A percentile compares a stretch with the other conserved stretches of the same genome.
These are phyloP conservation scores for Manduca sexta DNA, from an alignment of 1,140 invertebrate species.

Conservation along the genomic window DNA sequence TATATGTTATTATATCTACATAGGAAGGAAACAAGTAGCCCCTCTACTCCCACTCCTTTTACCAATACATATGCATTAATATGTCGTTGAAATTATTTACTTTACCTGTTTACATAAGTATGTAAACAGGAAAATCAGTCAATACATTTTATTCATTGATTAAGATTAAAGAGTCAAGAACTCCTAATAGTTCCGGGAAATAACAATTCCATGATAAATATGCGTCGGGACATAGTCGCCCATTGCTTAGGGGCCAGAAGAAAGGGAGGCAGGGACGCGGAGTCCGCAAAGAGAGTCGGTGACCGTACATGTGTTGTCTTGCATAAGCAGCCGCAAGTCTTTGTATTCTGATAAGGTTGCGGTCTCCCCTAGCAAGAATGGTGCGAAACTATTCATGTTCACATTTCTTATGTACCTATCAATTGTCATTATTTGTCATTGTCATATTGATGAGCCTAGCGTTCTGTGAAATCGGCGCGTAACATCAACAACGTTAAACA, in stretches of 20 bases:
- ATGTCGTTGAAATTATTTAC: too few species aligned
- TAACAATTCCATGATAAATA: conserved; percentile 55
- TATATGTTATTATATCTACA: too few species aligned
- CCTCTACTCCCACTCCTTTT: too few species aligned
- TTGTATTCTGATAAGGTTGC: conserved; percentile 55
- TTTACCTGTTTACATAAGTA: too few species aligned
- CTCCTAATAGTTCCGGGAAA: too few species aligned
- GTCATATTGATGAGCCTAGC: conserved; percentile 27
- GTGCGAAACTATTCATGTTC: conserved; percentile 51
- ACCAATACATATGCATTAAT: too few species aligned
- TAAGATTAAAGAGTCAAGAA: too few species aligned
- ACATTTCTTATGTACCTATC: conserved; percentile 38
- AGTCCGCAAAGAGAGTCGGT: conserved; percentile 39
- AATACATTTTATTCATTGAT: too few species aligned
- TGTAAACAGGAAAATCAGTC: too few species aligned
- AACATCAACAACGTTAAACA: conserved; percentile 13
- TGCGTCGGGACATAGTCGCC: conserved; percentile 31
- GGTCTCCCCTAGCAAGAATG: conserved; percentile 44
- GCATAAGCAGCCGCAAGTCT: conserved; percentile 53
- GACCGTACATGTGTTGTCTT: conserved; percentile 54
- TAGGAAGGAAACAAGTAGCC: too few species aligned
- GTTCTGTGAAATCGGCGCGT: conserved; percentile 23
- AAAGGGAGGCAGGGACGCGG: conserved; percentile 10
- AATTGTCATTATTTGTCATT: conserved; percentile 43
- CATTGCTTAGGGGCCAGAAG: conserved; percentile 26